A percentile compares a stretch with the other conserved stretches of the same genome.
Conservation (phyloP, 1,140 invertebrate species). For the Asbolus verrucosus region DNA sequence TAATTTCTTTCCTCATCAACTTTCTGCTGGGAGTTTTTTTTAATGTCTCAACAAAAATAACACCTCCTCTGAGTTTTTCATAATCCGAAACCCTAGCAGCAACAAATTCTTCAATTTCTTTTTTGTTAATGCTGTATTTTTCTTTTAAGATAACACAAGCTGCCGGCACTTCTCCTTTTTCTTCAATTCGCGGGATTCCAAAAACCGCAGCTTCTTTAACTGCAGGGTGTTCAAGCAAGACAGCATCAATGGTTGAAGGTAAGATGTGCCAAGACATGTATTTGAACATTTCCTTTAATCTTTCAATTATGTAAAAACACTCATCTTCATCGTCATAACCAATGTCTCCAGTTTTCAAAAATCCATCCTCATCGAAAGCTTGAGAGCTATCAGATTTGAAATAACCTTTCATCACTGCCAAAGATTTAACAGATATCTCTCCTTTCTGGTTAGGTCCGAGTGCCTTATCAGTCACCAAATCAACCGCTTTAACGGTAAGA, state of each 20-base stretch:
- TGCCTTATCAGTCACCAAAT: conserved; percentile 46
- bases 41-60: conserved; percentile 43
- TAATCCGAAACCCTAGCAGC: conserved; percentile 34
- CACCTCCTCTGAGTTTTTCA: conserved; percentile 56
- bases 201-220: conserved; percentile 81
- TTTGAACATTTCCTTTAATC: conserved; percentile 87
- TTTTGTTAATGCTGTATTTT: background rate
- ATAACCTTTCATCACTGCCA: conserved; percentile 45
- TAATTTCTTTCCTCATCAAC: conserved; percentile 21
- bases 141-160: conserved; percentile 70
- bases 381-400: conserved; percentile 60
- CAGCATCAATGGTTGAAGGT: conserved; percentile 83
- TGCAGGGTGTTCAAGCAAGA: conserved; percentile 76
- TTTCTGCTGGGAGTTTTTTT: conserved; percentile 41
- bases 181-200: conserved; percentile 72
- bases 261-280: conserved; percentile 62
- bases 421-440: conserved; percentile 48
- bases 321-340: conserved; percentile 74
- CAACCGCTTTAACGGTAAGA: conserved; percentile 25
- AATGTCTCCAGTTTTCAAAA: conserved; percentile 81
- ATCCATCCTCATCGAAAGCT: conserved; percentile 74
- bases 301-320: conserved; percentile 76
- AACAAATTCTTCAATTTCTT: conserved; percentile 38
- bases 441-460: conserved; percentile 50
- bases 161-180: conserved; percentile 74